Conservation (phyloP, 2,888 invertebrate genomes). For the Cosmia trapezina region DNA sequence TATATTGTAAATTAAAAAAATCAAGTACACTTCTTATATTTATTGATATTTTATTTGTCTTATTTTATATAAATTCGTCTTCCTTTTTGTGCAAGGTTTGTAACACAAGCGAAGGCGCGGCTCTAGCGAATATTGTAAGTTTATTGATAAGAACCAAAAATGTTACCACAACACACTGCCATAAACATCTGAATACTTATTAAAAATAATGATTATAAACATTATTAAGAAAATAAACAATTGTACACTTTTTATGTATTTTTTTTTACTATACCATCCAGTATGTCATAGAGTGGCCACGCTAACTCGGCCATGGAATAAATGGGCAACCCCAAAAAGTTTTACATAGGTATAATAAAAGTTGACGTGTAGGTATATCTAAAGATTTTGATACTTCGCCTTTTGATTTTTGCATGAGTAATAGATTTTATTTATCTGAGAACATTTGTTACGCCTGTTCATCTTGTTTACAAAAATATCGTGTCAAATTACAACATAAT, state of each 20-base stretch:
- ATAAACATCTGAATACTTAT: slow-evolving; percentile 62
- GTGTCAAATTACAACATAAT: no score
- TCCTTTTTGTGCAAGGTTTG: slow-evolving; percentile 55
- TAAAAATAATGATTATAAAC: slow-evolving; percentile 53
- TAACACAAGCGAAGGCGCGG: slow-evolving; percentile 35
- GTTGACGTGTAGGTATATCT: no score
- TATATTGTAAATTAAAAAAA: slow-evolving; percentile 30
- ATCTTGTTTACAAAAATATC: no score
- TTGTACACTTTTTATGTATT: slow-evolving; percentile 62
- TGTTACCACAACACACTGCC: slow-evolving; percentile 66
- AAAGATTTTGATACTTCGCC: no score
- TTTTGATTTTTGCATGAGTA: no score
- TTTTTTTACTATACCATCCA: slow-evolving; percentile 46
- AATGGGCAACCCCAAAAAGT: no score
- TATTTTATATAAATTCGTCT: slow-evolving; percentile 48
- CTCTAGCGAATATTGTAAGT: slow-evolving; percentile 48
- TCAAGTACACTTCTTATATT: slow-evolving; percentile 8
- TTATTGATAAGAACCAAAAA: slow-evolving; percentile 40
- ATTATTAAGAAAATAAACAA: slow-evolving; percentile 67
- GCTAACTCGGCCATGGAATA: no score
- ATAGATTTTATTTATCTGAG: no score
- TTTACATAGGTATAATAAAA: no score
- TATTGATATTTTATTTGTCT: slow-evolving; percentile 8
- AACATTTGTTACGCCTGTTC: no score
- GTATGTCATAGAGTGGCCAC: no score